phyloP scores from a whole-genome alignment of 2,797 vertebrate genomes.

The Sus cebifrons region DNA sequence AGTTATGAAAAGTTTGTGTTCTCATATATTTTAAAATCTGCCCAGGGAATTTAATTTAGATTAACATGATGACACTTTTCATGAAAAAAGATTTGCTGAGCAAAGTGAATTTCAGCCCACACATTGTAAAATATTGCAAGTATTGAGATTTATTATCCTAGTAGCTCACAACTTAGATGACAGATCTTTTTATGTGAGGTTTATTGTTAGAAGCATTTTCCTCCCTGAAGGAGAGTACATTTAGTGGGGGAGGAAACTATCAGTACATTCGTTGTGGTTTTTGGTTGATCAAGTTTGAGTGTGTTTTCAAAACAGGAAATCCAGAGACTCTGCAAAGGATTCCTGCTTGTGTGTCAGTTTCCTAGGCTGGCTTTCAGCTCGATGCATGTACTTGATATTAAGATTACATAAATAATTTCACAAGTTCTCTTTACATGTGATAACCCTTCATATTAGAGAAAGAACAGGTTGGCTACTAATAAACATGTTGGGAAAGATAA shows the following conservation, averaged over 20 bases:
- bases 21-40: slow-evolving; percentile 67
- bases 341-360: slow-evolving; percentile 61
- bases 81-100: slow-evolving; percentile 24
- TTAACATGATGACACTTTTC: neutral
- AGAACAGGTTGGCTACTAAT: neutral
- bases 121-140: neutral
- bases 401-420: slow-evolving; percentile 54
- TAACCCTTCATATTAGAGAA: neutral
- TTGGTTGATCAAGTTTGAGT: slow-evolving; percentile 79
- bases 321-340: slow-evolving; percentile 74
- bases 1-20: slow-evolving; percentile 45
- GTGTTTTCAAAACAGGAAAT: slow-evolving; percentile 85
- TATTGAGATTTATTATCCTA: neutral
- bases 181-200: slow-evolving; percentile 68
- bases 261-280: slow-evolving; percentile 77
- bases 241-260: slow-evolving; percentile 73
- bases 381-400: neutral
- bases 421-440: slow-evolving; percentile 20
- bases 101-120: neutral
- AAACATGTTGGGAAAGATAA: slow-evolving; percentile 56
- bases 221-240: slow-evolving; percentile 65
- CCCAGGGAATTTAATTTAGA: slow-evolving; percentile 57
- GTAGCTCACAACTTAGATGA: slow-evolving; percentile 22
- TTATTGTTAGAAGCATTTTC: slow-evolving; percentile 76
- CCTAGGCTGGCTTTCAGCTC: slow-evolving; percentile 48